Base-by-base conservation (phyloP, 1,140 invertebrate genomes). In the Pseudoatta argentina region DNA sequence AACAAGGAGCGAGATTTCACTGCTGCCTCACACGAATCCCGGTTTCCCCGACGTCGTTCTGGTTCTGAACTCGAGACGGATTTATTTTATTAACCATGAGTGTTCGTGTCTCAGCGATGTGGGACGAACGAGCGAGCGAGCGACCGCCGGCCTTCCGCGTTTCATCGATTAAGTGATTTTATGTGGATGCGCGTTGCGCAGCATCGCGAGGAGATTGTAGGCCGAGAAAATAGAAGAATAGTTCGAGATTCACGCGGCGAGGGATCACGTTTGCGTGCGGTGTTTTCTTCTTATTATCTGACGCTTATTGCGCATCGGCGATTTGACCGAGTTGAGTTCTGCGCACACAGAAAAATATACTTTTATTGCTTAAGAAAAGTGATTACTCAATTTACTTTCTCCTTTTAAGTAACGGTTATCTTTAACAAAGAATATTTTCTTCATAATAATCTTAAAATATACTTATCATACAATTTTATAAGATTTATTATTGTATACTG, bases 111-210 rank as follows among this genome's bases (percentile, higher is more conserved):
- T 30, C 86, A 27, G 27, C 27, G 55, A 81, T 86, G 63, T 81
- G 71, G 75, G 27, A 72, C 57, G 21, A 16, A 18, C 61, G 63
- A 57, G 5, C 53, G 51, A 73, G 18, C 21, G 57, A 12, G 1
- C 77, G 63, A 30, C 59, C 24, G 16, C 24, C n/a, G 72, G 77
- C 44, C 77, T 82, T 83, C 64, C 51, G 51, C 39, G 10, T 66
- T 48, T 63, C 63, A 72, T 44, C 87, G 85, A 89, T 83, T 53
- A 48, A 61, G 85, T 72, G 72, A 71, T 78, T 83, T 85, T 67
- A 39, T 27, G 51, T 53, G 75, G 61, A 66, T 78, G 64, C 64
- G 64, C 64, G 75, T 12, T 12, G 18, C 12, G 39, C 27, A 8
- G n/a, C n/a, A n/a, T 5, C 21, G 53, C 34, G 39, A 39, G 16